Base-by-base conservation (phyloP, 2,797 vertebrate species). In the Holocentrus rufus region DNA sequence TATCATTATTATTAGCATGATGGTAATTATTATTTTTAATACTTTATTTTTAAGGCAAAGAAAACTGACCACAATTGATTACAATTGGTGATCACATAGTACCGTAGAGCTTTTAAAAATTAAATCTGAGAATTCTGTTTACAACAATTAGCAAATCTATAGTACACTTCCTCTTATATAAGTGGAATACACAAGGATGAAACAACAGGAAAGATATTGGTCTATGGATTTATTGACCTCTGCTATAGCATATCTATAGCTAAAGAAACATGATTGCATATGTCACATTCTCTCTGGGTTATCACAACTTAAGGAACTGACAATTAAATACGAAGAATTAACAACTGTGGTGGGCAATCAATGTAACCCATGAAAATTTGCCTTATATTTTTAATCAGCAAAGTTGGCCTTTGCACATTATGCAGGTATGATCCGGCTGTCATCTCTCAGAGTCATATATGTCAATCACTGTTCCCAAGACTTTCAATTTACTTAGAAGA, bases 291-390 rank as follows among this genome's bases (percentile, higher is more conserved):
- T 39, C 15, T 46, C 15, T 34, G 47, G 55, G 31, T 23, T 81
- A 72, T 73, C 22, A 81, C 52, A 87, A 75, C 58, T 76, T 59
- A 60, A 58, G 57, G 69, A 72, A 36, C 61, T 75, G 61, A 59
- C 56, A 52, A 52, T 53, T 84, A 69, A 83, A 79, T 79, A 75
- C 27, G 86, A 77, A 75, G 46, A 74, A 69, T 27, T 27, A 27
- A 31, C 4, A 27, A 31, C 4, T n/a, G 5, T 57, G 10, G 11
- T 55, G 17, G 14, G 18, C 17, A 57, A 27, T 15, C 54, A 52
- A 7, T 49, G 23, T 17, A 54, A 68, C 27, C 4, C 25, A 18
- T 54, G 22, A 50, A n/a, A n/a, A 20, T 58, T 23, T 62, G 11
- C 65, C 66, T 49, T 49, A 57, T 63, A n/a, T 74, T 85, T 77